phyloP scores from a whole-genome alignment of 2,888 invertebrate species.

The Pollenia griseotomentosa region DNA sequence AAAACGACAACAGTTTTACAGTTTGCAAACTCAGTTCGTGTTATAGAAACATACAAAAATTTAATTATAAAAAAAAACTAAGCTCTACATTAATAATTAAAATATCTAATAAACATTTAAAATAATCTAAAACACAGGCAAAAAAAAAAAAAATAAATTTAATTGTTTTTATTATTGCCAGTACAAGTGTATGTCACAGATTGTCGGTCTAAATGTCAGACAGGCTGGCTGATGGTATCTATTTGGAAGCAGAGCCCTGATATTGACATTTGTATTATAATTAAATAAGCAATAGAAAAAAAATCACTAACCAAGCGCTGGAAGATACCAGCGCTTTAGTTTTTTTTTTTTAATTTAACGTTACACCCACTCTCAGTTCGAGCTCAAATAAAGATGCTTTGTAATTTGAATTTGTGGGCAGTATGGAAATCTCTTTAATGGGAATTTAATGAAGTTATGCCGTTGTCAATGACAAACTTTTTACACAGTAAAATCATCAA shows the following conservation, averaged over 20 bases:
- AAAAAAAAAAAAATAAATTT: conserved; percentile 39
- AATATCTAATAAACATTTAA: conserved; percentile 29
- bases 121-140: conserved; percentile 8
- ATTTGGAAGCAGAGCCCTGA: not conserved
- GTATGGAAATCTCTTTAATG: not conserved
- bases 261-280: not conserved
- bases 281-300: conserved; percentile 8
- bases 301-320: not conserved
- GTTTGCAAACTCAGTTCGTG: conserved; percentile 27
- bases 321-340: not conserved
- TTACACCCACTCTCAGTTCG: not conserved
- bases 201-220: conserved; percentile 9
- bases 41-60: conserved; percentile 35
- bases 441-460: conserved; percentile 14
- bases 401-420: not conserved
- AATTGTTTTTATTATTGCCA: conserved; percentile 35
- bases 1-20: no score
- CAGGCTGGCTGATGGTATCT: not conserved
- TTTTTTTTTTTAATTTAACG: not conserved
- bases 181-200: not conserved
- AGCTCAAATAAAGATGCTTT: conserved; percentile 12
- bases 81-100: not conserved
- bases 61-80: not conserved
- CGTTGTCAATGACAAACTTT: not conserved
- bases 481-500: not conserved